Percentiles rank a stretch among this genome's conserved stretches.
Evolutionary conservation across 2,113 vertebrate genomes (phyloP).

Genomic region (Rhinichthys klamathensis): DNA sequence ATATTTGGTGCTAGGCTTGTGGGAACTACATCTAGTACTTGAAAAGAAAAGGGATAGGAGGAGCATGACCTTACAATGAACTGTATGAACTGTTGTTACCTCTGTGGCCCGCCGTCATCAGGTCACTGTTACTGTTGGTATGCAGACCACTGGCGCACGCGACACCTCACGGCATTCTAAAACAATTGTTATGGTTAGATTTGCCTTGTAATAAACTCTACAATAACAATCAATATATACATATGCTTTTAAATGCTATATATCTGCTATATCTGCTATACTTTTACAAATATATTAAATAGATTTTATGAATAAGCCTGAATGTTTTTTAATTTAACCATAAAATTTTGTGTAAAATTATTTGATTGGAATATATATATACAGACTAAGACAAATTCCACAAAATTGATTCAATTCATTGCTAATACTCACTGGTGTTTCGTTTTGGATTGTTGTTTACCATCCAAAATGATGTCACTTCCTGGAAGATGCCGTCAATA

Average conservation of each 20-base stretch:
- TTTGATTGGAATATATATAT: no score
- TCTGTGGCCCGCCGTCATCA: conserved; percentile 24
- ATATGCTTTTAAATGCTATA: neutral
- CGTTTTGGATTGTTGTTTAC: neutral
- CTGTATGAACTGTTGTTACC: conserved; percentile 40
- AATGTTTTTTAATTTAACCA: neutral
- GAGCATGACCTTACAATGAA: conserved; percentile 46
- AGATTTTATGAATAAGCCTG: neutral
- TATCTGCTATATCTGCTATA: no score
- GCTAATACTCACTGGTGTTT: neutral
- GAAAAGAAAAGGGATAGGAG: conserved; percentile 19
- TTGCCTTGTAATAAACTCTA: neutral
- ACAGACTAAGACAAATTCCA: neutral
- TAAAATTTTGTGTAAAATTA: no score
- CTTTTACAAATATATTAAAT: neutral
- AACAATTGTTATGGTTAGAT: neutral
- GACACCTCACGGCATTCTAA: neutral
- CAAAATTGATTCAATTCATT: neutral
- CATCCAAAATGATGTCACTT: neutral
- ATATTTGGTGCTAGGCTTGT: conserved; percentile 25
- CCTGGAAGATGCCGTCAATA: neutral
- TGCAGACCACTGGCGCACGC: neutral
- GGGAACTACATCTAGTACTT: conserved; percentile 15
- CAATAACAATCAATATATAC: neutral
- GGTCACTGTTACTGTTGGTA: conserved; percentile 18